Evolutionary conservation across 2,797 vertebrate genomes (phyloP).

Genomic region (Gymnocypris eckloni): DNA sequence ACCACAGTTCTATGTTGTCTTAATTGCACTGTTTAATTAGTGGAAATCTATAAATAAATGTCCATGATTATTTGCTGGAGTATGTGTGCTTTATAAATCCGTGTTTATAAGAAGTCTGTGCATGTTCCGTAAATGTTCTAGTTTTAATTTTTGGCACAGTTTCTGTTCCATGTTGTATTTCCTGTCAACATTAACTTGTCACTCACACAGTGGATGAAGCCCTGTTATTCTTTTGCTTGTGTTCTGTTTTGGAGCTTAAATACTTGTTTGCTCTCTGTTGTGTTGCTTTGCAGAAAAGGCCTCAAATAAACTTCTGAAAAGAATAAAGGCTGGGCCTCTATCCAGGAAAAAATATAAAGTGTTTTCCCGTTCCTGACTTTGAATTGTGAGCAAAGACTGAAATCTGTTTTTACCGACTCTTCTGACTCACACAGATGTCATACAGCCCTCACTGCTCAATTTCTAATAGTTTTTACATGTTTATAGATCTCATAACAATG

Average conservation of each 20-base stretch:
- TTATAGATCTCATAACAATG: neutral
- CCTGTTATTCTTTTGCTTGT: slow-evolving; percentile 11
- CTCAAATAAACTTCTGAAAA: slow-evolving; percentile 69
- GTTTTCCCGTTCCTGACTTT: neutral
- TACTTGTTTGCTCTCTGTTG: slow-evolving; percentile 26
- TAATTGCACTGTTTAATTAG: neutral
- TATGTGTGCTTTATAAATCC: neutral
- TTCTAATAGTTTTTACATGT: slow-evolving; percentile 49
- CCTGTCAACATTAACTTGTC: slow-evolving; percentile 34
- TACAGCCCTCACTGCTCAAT: no score
- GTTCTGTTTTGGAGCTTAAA: slow-evolving; percentile 51
- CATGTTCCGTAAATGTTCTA: neutral
- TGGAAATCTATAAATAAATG: neutral
- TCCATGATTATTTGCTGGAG: neutral
- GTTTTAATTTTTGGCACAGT: neutral
- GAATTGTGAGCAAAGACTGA: neutral
- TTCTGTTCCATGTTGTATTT: slow-evolving; percentile 21
- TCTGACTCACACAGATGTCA: neutral
- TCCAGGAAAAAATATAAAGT: neutral
- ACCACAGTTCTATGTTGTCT: neutral
- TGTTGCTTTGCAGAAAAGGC: slow-evolving; percentile 53
- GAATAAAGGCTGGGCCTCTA: neutral
- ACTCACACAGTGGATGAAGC: neutral
- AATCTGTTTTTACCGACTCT: neutral
- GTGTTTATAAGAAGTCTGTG: neutral